Percentiles rank a stretch among this genome's conserved stretches.
phyloP scores from a whole-genome alignment of 2,888 invertebrate species.

The Bombylius major region DNA sequence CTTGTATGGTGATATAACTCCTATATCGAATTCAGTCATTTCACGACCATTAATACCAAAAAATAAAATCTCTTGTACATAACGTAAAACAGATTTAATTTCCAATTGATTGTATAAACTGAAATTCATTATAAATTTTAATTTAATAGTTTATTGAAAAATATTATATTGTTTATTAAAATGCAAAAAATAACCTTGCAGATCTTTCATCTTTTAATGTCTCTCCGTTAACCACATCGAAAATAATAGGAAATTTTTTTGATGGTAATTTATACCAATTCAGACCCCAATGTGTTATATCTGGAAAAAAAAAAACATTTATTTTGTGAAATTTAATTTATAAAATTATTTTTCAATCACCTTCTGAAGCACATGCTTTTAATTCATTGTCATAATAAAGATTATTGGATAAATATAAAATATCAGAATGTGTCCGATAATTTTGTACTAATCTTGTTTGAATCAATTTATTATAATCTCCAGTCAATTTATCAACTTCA shows the following conservation, averaged over 20 bases:
- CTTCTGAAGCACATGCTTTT: constrained; percentile 28
- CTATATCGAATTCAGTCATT: constrained; percentile 40
- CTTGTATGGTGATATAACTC: constrained; percentile 47
- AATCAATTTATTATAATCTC: constrained; percentile 42
- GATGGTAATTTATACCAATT: constrained; percentile 37
- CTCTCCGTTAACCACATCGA: constrained; percentile 44
- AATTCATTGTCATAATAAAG: constrained; percentile 60
- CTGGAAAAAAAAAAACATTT: not conserved
- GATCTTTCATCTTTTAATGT: constrained; percentile 38
- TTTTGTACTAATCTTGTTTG: constrained; percentile 63
- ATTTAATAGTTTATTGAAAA: not conserved
- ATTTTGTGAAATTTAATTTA: no score
- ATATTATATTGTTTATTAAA: no score
- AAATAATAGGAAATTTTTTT: constrained; percentile 43
- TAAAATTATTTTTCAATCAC: constrained; percentile 10
- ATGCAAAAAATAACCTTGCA: constrained; percentile 32
- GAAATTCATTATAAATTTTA: constrained; percentile 10
- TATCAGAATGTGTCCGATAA: constrained; percentile 57
- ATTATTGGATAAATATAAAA: constrained; percentile 52
- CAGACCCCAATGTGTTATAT: constrained; percentile 17
- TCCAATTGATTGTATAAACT: constrained; percentile 50
- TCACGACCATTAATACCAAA: constrained; percentile 36
- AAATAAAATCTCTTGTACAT: constrained; percentile 42
- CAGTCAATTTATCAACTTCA: constrained; percentile 16
- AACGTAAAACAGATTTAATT: constrained; percentile 43